These are phyloP conservation scores for Ganaspis brasiliensis DNA, from an alignment of 2,888 invertebrate genomes.

Conservation along the genomic window DNA sequence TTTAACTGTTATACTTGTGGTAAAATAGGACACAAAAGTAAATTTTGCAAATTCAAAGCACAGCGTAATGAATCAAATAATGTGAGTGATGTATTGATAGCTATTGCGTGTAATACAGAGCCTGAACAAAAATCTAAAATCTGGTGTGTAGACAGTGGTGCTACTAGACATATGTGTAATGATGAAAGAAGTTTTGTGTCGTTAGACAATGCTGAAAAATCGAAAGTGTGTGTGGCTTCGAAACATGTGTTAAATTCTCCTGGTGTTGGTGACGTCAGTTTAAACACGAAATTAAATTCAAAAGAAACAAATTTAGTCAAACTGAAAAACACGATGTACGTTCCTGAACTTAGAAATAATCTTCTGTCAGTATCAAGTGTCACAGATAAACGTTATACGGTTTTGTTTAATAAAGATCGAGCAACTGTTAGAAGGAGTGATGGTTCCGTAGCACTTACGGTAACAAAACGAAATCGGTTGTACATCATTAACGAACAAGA, in stretches of 20 bases:
- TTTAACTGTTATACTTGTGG: not conserved
- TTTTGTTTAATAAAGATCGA: conserved; percentile 60
- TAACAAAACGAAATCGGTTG: conserved; percentile 38
- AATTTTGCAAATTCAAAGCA: conserved; percentile 20
- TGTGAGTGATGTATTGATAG: conserved; percentile 41
- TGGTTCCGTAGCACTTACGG: conserved; percentile 43
- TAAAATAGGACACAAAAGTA: conserved; percentile 6
- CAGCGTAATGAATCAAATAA: conserved; percentile 33
- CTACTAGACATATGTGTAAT: conserved; percentile 56
- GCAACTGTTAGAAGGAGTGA: conserved; percentile 58
- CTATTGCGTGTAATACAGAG: conserved; percentile 47
- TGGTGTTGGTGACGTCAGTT: conserved; percentile 46
- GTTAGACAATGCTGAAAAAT: conserved; percentile 37
- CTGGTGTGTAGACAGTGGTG: conserved; percentile 59
- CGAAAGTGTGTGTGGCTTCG: conserved; percentile 51
- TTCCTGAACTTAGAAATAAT: conserved; percentile 67
- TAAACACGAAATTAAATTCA: conserved; percentile 25
- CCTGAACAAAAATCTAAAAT: conserved; percentile 10
- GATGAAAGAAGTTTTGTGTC: conserved; percentile 41
- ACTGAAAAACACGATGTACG: conserved; percentile 62
- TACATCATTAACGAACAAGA: conserved; percentile 43
- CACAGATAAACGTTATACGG: conserved; percentile 65
- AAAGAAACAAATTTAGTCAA: conserved; percentile 43
- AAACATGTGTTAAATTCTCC: conserved; percentile 50
- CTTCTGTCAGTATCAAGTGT: conserved; percentile 68